Percentiles rank a stretch among this genome's conserved stretches.
phyloP scores from a whole-genome alignment of 2,888 invertebrate species.

The Xiphydria camelus region DNA sequence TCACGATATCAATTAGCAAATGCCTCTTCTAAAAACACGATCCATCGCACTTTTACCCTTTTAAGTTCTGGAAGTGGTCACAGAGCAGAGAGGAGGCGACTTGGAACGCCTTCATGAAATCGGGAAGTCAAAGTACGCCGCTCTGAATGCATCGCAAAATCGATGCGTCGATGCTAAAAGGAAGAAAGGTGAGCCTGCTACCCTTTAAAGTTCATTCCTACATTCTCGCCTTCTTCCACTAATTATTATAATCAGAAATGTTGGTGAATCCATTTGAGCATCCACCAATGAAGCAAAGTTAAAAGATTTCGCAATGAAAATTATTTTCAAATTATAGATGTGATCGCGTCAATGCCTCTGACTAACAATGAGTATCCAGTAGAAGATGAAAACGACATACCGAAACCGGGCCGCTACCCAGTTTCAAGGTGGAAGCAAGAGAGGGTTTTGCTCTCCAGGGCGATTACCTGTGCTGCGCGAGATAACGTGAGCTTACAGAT shows the following conservation, averaged over 20 bases:
- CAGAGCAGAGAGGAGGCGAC: constrained; percentile 61
- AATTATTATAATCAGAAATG: no score
- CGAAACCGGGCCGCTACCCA: constrained; percentile 34
- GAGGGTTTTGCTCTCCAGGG: constrained; percentile 60
- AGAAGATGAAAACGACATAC: background rate
- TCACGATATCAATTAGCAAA: background rate
- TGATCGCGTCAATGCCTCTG: background rate
- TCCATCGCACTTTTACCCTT: constrained; percentile 33
- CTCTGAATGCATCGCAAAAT: background rate
- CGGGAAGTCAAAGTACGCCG: constrained; percentile 11
- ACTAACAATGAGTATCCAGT: background rate
- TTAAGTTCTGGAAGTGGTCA: constrained; percentile 70
- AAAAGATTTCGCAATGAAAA: background rate
- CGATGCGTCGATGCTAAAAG: no score
- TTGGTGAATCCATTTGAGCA: no score
- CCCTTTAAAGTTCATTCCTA: no score
- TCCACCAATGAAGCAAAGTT: no score
- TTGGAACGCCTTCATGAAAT: constrained; percentile 48
- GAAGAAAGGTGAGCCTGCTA: constrained; percentile 11
- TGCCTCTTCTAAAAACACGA: background rate
- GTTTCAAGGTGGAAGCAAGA: constrained; percentile 55
- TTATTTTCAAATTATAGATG: background rate
- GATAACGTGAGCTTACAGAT: constrained; percentile 50
- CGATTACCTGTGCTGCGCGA: constrained; percentile 54
- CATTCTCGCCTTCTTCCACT: no score